Evolutionary conservation across 2,888 invertebrate genomes (phyloP).

Genomic region (Agonopterix alstromeriana): DNA sequence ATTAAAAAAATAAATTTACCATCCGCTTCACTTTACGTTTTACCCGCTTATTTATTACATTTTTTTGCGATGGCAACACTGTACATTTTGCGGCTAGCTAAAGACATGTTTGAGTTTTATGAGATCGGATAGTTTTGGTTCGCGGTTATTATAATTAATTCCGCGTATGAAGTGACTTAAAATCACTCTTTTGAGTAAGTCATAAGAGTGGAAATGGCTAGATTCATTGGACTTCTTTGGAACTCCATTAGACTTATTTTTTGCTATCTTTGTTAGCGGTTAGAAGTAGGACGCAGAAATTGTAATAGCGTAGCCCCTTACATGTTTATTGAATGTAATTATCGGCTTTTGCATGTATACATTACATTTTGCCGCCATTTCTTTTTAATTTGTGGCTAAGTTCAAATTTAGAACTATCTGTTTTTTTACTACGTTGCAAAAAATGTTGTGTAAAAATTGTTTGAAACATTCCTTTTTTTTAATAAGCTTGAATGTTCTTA

Average conservation of each 20-base stretch:
- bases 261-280: slow-evolving; percentile 13
- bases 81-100: slow-evolving; percentile 28
- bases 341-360: slow-evolving; percentile 15
- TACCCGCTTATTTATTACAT: slow-evolving; percentile 16
- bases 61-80: slow-evolving; percentile 33
- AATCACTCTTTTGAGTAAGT: too few species aligned
- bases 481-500: too few species aligned
- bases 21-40: slow-evolving; percentile 11
- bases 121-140: slow-evolving; percentile 20
- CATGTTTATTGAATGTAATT: slow-evolving; percentile 37
- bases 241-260: too few species aligned
- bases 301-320: slow-evolving; percentile 24
- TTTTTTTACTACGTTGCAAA: too few species aligned
- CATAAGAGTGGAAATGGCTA: too few species aligned
- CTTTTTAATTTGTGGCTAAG: neutral
- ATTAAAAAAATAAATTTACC: slow-evolving; percentile 16
- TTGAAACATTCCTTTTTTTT: too few species aligned
- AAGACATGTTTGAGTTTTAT: slow-evolving; percentile 28
- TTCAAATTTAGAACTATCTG: too few species aligned
- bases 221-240: too few species aligned
- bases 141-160: slow-evolving; percentile 18
- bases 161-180: too few species aligned
- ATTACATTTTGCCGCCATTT: neutral
- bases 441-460: too few species aligned
- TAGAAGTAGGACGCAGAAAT: slow-evolving; percentile 7